Conservation (phyloP, 2,888 invertebrate genomes). For the Aspidiotus destructor region DNA sequence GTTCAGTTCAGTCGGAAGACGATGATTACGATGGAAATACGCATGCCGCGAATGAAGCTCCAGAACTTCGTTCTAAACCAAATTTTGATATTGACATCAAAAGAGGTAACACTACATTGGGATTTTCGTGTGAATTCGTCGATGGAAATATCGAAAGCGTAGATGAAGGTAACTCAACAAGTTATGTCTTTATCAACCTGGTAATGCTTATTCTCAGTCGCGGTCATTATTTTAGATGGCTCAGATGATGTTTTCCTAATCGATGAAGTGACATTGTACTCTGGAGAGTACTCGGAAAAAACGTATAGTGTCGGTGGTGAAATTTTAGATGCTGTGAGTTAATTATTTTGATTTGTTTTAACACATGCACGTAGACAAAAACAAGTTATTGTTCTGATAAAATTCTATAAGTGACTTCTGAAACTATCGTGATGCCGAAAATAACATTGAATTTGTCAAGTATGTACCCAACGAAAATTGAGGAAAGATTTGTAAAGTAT, state of each 20-base stretch:
- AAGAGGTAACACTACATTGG: conserved; percentile 64
- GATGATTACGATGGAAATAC: conserved; percentile 55
- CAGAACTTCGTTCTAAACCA: conserved; percentile 75
- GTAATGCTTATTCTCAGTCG: conserved; percentile 45
- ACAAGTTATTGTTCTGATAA: too few species aligned
- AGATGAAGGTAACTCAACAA: background rate
- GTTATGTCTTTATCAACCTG: background rate
- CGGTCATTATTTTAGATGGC: conserved; percentile 40
- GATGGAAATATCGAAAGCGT: conserved; percentile 48
- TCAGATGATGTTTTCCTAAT: conserved; percentile 71
- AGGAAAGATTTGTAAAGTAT: too few species aligned
- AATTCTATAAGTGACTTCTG: too few species aligned
- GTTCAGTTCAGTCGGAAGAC: conserved; percentile 64
- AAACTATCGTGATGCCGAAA: too few species aligned
- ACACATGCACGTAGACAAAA: too few species aligned
- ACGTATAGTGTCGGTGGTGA: conserved; percentile 66
- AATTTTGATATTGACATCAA: conserved; percentile 80
- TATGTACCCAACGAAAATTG: too few species aligned
- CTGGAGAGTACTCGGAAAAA: background rate
- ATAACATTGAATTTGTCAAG: too few species aligned
- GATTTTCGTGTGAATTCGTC: conserved; percentile 71
- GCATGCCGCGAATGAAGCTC: conserved; percentile 51
- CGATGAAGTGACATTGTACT: conserved; percentile 79
- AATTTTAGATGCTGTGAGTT: conserved; percentile 83
- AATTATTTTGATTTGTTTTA: conserved; percentile 13